Evolutionary conservation across 2,113 vertebrate genomes (phyloP).

Genomic region (Tamias sibiricus): DNA sequence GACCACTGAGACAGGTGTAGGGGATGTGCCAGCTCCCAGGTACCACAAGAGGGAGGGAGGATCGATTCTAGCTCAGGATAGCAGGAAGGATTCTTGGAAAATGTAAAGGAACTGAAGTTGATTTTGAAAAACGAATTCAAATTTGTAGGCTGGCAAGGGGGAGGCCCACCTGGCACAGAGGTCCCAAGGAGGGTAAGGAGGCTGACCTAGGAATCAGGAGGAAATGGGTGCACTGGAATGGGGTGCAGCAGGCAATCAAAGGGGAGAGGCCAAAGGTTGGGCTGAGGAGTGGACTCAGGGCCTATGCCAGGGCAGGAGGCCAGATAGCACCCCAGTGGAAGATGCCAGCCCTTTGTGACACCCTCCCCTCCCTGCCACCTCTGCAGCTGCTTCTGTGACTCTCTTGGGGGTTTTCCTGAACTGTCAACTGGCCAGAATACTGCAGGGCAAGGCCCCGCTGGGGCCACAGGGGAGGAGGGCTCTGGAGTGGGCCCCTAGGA

Average conservation of each 20-base stretch:
- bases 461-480: neutral
- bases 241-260: neutral
- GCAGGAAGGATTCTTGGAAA: neutral
- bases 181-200: neutral
- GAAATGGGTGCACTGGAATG: neutral
- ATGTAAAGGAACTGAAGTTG: neutral
- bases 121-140: neutral
- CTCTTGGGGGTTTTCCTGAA: slow-evolving; percentile 3
- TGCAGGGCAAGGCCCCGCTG: neutral
- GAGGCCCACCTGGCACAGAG: neutral
- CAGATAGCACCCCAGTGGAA: neutral
- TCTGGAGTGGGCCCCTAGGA: neutral
- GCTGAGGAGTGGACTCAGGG: neutral
- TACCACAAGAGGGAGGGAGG: neutral
- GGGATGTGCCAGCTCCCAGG: neutral
- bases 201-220: neutral
- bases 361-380: neutral
- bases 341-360: neutral
- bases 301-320: neutral
- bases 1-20: neutral
- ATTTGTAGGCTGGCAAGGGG: neutral
- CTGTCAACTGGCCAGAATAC: neutral
- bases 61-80: neutral
- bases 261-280: neutral
- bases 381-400: neutral